Evolutionary conservation across 2,797 vertebrate genomes (phyloP).

Genomic region (Danio tinwini): DNA sequence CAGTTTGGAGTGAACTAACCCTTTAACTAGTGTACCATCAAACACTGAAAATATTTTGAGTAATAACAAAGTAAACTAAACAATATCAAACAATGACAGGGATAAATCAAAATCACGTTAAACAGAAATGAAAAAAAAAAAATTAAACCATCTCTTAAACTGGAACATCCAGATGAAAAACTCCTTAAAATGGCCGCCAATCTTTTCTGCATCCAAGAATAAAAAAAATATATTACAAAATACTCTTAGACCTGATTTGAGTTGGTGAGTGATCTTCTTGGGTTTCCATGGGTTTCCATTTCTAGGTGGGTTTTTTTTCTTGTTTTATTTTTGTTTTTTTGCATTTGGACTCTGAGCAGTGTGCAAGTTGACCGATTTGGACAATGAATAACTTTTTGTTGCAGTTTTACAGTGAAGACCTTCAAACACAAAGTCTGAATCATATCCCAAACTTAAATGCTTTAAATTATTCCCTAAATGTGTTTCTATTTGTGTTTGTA

Average conservation of each 20-base stretch:
- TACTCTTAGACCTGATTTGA: constrained; percentile 8
- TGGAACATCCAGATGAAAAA: constrained; percentile 13
- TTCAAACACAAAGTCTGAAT: constrained; percentile 4
- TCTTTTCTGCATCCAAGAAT: constrained; percentile 10
- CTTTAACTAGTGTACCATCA: constrained; percentile 6
- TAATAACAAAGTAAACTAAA: background rate
- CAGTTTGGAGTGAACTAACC: too few species aligned
- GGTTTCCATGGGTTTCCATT: constrained; percentile 32
- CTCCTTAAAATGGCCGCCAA: constrained; percentile 1
- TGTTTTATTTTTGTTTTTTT: too few species aligned
- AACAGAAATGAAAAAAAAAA: background rate
- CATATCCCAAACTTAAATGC: constrained; percentile 13
- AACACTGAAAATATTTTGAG: constrained; percentile 4
- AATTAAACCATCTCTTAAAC: constrained; percentile 14
- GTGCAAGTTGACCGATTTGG: constrained; percentile 28
- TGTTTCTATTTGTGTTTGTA: background rate
- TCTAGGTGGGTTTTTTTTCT: too few species aligned
- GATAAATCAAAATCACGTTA: constrained; percentile 8
- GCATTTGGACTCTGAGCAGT: constrained; percentile 5
- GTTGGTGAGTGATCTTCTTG: constrained; percentile 23
- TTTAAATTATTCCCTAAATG: background rate
- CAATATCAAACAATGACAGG: background rate
- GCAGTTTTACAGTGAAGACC: background rate
- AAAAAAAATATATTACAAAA: background rate
- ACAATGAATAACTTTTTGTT: constrained; percentile 24